A percentile compares a stretch with the other conserved stretches of the same genome.
Conservation (phyloP, 2,797 vertebrate species). For the Chiloscyllium punctatum region DNA sequence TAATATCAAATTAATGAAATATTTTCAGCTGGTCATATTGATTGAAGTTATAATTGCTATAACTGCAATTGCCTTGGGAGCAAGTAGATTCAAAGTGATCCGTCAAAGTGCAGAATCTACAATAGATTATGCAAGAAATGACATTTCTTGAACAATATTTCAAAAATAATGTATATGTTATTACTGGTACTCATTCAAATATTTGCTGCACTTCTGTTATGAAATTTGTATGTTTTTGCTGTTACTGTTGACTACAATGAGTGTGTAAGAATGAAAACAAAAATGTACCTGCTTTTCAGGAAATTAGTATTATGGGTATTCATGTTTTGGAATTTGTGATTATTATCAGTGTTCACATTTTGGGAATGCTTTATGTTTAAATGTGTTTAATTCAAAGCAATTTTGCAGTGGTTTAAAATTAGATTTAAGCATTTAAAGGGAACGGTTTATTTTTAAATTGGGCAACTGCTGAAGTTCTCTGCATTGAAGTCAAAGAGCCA, state of each 20-base stretch:
- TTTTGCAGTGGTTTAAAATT: not conserved
- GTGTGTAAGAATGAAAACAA: not conserved
- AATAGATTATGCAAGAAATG: not conserved
- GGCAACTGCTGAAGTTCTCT: not conserved
- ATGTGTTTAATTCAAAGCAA: not conserved
- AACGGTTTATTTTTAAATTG: not conserved
- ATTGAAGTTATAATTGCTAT: not conserved
- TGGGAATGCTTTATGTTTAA: not conserved
- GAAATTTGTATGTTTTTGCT: not conserved
- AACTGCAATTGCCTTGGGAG: not conserved
- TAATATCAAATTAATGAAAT: not conserved
- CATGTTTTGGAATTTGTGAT: constrained; percentile 8
- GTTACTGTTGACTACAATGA: not conserved
- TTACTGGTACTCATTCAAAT: not conserved
- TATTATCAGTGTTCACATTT: not conserved
- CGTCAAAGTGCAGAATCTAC: not conserved
- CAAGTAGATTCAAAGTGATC: not conserved
- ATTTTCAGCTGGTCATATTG: not conserved
- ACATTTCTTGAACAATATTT: not conserved
- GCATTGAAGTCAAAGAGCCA: not conserved
- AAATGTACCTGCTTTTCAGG: not conserved
- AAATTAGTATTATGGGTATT: not conserved
- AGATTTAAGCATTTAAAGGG: not conserved
- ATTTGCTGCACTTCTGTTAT: not conserved
- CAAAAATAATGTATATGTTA: not conserved